Base-by-base conservation (phyloP, 2,797 vertebrate genomes). In the Onychomys arenicola region DNA sequence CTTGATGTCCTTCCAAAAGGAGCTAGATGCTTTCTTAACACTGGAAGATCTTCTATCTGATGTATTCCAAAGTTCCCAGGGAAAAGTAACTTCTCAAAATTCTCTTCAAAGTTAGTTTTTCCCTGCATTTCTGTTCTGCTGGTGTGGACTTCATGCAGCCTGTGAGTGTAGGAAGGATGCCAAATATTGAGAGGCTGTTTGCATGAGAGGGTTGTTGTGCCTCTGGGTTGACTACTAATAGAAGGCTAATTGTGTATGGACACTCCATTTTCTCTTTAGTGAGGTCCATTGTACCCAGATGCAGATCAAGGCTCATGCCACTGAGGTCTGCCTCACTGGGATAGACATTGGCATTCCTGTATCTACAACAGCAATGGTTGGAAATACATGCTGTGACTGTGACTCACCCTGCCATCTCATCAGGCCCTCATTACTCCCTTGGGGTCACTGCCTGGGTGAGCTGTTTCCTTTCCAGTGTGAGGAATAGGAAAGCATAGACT, bases 1-100 rank as follows among this genome's bases (percentile, higher is more conserved):
- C n/a, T 40, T 59, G 82, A 23, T 90, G 71, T 93, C 46, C 9
- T 96, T 96, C 81, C 55, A 46, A 90, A 82, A 81, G 81, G 65
- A 73, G 19, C 65, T 75, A 40, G 59, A 1, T 17, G 63, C 25
- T 92, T 93, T 94, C 61, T 73, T 82, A 46, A 46, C 61, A 88
- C 5, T 86, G 16, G 14, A 73, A 71, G 55, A 59, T 93, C 88
- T 52, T 90, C 14, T 82, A 27, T 84, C 6, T 67, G 11, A 49
- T 94, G 14, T 90, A 17, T 93, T 93, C 95, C 71, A 71, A 21
- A 94, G 81, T 17, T 91, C 16, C 37, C 37, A 57, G 59, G 59
- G 77, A 89, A 93, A 92, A 81, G 55, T 71, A 92, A 69, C 27
- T 82, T 81, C 76, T 90, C 12, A 19, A 63, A 77, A 46, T 89